A percentile compares a stretch with the other conserved stretches of the same genome.
phyloP scores from a whole-genome alignment of 1,140 invertebrate species.

The Megathymus violae region DNA sequence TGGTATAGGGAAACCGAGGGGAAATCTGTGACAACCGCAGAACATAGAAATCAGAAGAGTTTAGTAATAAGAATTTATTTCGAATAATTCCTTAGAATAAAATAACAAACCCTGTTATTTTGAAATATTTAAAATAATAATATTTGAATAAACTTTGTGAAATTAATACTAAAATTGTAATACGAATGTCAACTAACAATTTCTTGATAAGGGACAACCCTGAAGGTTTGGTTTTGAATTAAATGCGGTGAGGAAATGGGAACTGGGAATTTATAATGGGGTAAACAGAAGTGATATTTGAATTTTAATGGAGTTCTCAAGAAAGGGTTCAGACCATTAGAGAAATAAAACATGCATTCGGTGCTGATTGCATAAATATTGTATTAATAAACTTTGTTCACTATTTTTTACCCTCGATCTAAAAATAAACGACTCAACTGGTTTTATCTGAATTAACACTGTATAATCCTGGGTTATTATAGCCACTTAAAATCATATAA shows the following conservation, averaged over 20 bases:
- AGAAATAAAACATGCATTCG: background rate
- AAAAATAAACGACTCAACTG: too few species aligned
- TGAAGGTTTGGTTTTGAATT: constrained; percentile 8
- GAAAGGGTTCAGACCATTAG: background rate
- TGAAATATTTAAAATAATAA: background rate
- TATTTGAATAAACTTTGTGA: background rate
- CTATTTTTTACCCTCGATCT: too few species aligned
- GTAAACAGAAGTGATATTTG: constrained; percentile 5
- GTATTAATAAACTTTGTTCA: too few species aligned
- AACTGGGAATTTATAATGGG: constrained; percentile 19
- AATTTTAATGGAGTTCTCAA: constrained; percentile 7
- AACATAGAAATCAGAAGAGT: too few species aligned
- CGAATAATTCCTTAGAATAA: too few species aligned
- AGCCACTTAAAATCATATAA: too few species aligned
- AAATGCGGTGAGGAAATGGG: background rate
- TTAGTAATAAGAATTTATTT: too few species aligned
- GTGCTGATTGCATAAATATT: too few species aligned
- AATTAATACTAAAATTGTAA: background rate
- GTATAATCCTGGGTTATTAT: too few species aligned
- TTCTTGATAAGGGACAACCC: constrained; percentile 6
- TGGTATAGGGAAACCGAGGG: constrained; percentile 1
- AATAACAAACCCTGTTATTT: too few species aligned
- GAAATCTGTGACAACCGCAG: constrained; percentile 14
- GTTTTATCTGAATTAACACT: too few species aligned
- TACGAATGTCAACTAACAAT: constrained; percentile 1